Percentiles rank a stretch among this genome's conserved stretches.
phyloP scores from a whole-genome alignment of 2,888 invertebrate genomes.

The Eristalis arbustorum region DNA sequence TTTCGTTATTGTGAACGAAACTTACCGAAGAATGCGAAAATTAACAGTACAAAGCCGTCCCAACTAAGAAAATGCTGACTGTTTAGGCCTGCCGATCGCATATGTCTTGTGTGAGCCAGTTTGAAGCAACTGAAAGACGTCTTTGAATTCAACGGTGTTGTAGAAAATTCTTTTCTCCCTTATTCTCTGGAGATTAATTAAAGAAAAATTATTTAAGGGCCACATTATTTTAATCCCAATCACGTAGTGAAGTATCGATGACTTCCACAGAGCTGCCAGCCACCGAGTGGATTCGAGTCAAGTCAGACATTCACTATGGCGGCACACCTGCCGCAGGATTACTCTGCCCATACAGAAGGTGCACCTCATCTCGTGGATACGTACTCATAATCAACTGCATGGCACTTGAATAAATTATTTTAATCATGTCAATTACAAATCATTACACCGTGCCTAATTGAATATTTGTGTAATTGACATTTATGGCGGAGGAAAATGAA shows the following conservation, averaged over 20 bases:
- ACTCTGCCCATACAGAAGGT: background rate
- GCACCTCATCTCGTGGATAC: background rate
- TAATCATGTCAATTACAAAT: slow-evolving; percentile 68
- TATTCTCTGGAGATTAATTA: background rate
- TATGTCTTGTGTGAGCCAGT: no score
- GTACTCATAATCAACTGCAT: slow-evolving; percentile 18
- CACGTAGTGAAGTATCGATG: background rate
- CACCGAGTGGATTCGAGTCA: background rate
- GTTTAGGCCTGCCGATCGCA: no score
- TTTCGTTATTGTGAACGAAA: no score
- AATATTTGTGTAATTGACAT: slow-evolving; percentile 66
- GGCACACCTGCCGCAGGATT: background rate
- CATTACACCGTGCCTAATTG: slow-evolving; percentile 62
- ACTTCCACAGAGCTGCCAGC: background rate
- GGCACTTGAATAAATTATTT: slow-evolving; percentile 61
- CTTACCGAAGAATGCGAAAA: no score
- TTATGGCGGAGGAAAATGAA: slow-evolving; percentile 41
- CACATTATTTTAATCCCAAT: background rate
- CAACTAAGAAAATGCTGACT: no score
- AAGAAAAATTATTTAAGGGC: background rate
- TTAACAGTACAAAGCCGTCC: no score
- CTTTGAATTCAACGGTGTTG: background rate
- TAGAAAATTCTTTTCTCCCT: background rate
- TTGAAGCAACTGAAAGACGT: no score
- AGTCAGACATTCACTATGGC: background rate